phyloP scores from a whole-genome alignment of 2,113 vertebrate genomes.

The Campylomormyrus numenius region DNA sequence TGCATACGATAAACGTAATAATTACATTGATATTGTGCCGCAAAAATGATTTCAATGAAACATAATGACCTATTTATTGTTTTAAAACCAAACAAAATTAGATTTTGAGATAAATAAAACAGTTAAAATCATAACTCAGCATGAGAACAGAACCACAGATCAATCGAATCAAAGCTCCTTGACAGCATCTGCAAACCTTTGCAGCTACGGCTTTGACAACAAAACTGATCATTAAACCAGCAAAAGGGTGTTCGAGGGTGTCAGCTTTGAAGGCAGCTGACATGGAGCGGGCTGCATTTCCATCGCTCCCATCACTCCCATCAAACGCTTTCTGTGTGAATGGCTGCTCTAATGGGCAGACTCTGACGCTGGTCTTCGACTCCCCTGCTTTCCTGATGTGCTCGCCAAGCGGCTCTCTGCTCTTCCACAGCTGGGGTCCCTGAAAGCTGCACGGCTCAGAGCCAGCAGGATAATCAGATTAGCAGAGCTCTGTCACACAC shows the following conservation, averaged over 20 bases:
- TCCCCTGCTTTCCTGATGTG: constrained; percentile 11
- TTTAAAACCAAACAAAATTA: constrained; percentile 15
- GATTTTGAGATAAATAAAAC: neutral
- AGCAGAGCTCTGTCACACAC: neutral
- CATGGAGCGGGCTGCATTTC: constrained; percentile 34
- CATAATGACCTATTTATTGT: neutral
- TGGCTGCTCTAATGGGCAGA: neutral
- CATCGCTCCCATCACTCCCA: constrained; percentile 21
- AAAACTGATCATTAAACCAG: constrained; percentile 50
- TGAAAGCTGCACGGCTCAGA: constrained; percentile 15
- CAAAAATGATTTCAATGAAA: neutral
- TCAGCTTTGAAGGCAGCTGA: constrained; percentile 43
- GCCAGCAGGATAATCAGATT: neutral
- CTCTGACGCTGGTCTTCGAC: neutral
- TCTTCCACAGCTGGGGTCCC: constrained; percentile 16
- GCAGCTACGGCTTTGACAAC: constrained; percentile 35
- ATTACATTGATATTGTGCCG: neutral
- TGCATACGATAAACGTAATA: neutral
- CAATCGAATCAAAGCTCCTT: constrained; percentile 24
- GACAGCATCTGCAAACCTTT: constrained; percentile 41
- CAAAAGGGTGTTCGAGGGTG: constrained; percentile 15
- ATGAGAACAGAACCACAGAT: constrained; percentile 17
- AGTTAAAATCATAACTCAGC: neutral
- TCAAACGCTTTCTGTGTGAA: constrained; percentile 30
- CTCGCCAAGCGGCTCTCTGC: constrained; percentile 14